Evolutionary conservation across 2,888 invertebrate genomes (phyloP), one percentile per base, ranked within the genome.

Genomic region (Chrysodeixis includens): DNA sequence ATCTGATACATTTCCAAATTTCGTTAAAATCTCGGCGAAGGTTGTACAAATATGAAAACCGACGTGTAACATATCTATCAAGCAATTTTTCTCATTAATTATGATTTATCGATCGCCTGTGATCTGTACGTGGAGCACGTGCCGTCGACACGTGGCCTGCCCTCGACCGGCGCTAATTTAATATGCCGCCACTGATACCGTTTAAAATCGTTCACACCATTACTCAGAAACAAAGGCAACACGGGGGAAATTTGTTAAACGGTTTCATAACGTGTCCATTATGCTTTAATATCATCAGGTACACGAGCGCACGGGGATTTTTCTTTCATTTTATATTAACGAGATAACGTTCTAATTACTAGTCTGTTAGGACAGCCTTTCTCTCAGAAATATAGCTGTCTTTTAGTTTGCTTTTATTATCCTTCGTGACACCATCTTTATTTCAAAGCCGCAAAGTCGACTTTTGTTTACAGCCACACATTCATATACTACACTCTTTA

Each of bases 161-260:
- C 66, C 56, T 71, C 62, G 44, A 35, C 30, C 56, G 59, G n/a
- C 46, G 56, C 72, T 74, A 74, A 74, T 74, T 74, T 62, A 74
- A 74, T 74, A 74, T 76, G 72, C 62, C 62, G 62, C 67, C 52
- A 67, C 72, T 54, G 73, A 71, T 76, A 71, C 73, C 73, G 73
- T 66, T 74, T 76, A 74, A 76, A 76, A 76, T 74, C 77, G 54
- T 76, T 74, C 73, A 67, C 77, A 53, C 73, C 72, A 62, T 66
- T 46, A 14, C 59, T 54, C 40, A 51, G 51, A 26, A 73, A 71
- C 52, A 62, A 20, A 49, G 46, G 46, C 20, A 49, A 71, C 30
- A 60, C 67, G 60, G 53, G 62, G 67, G 20, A 62, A 71, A 66
- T 62, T 62, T 57, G 56, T 71, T 69, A 46, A 64, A 55, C 60